Evolutionary conservation across 2,797 vertebrate genomes (phyloP).

Genomic region (Sebastes steindachneri): DNA sequence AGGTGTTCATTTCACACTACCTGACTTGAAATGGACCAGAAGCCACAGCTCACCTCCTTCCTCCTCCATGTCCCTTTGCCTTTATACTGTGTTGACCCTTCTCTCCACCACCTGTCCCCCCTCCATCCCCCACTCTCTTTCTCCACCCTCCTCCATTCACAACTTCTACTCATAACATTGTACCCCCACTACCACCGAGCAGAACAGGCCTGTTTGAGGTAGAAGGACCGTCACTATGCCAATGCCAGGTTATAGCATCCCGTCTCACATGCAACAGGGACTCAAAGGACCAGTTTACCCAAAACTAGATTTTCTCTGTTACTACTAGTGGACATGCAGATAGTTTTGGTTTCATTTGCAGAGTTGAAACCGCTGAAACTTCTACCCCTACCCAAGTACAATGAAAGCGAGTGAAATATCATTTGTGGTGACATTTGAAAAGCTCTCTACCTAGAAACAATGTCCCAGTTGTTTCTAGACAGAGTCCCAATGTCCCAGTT

Average conservation of each 20-base stretch:
- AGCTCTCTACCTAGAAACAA: neutral
- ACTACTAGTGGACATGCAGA: neutral
- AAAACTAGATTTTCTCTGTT: neutral
- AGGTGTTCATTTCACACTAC: neutral
- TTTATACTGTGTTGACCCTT: slow-evolving; percentile 33
- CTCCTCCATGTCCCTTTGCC: neutral
- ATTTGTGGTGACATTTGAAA: neutral
- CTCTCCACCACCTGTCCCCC: slow-evolving; percentile 10
- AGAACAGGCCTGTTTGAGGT: neutral
- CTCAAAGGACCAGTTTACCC: slow-evolving; percentile 23
- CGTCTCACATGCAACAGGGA: neutral
- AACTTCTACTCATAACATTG: neutral
- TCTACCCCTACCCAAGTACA: neutral
- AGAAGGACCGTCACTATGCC: neutral
- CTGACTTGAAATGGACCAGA: slow-evolving; percentile 54
- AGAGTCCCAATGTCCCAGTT: neutral
- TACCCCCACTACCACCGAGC: slow-evolving; percentile 1
- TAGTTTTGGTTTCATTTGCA: slow-evolving; percentile 11
- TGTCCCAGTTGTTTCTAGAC: neutral
- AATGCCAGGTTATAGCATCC: neutral
- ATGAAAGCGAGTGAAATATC: neutral
- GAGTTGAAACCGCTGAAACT: neutral
- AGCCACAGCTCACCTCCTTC: slow-evolving; percentile 35
- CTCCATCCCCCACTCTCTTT: slow-evolving; percentile 6
- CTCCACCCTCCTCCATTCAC: slow-evolving; percentile 21